phyloP scores from a whole-genome alignment of 2,797 vertebrate genomes.

The Gallinago nigripennis region DNA sequence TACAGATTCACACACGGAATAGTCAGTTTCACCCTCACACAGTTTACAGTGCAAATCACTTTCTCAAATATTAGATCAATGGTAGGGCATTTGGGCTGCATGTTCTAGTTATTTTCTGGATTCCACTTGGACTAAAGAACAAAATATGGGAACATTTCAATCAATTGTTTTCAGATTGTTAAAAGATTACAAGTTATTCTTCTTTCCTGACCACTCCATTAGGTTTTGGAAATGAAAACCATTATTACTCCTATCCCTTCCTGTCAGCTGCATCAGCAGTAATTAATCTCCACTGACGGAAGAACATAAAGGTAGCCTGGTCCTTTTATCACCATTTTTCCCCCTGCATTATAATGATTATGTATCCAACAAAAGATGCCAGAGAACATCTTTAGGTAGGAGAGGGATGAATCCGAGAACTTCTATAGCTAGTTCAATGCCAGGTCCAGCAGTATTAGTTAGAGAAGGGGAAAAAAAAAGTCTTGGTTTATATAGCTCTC shows the following conservation, averaged over 20 bases:
- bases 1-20: not conserved
- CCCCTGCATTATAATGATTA: not conserved
- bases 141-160: not conserved
- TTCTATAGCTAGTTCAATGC: not conserved
- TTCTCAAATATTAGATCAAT: not conserved
- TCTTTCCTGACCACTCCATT: not conserved
- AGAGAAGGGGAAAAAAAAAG: not conserved
- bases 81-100: not conserved
- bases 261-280: not conserved
- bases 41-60: not conserved
- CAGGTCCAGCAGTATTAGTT: not conserved
- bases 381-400: not conserved
- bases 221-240: conserved; percentile 2
- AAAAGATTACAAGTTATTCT: not conserved
- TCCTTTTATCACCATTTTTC: not conserved
- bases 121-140: not conserved
- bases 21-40: not conserved
- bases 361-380: not conserved
- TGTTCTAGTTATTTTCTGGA: not conserved
- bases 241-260: not conserved
- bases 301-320: not conserved
- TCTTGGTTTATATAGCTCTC: not conserved
- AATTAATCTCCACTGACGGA: not conserved
- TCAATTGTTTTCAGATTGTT: not conserved
- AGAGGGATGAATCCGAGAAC: not conserved